phyloP scores from a whole-genome alignment of 1,140 invertebrate genomes.

The Bacillus rossius region DNA sequence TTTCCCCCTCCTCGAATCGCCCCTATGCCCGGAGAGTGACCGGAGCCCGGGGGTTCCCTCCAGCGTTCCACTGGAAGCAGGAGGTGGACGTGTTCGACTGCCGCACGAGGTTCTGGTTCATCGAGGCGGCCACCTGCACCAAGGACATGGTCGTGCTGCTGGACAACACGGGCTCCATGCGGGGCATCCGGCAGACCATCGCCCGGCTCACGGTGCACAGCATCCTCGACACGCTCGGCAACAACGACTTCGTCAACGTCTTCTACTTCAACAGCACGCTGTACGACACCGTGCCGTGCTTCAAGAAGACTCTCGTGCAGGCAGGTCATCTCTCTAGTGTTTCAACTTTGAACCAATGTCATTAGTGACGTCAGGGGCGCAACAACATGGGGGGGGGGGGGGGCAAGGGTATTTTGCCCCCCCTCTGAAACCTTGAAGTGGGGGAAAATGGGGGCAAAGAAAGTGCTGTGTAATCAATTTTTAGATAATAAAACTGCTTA shows the following conservation, averaged over 20 bases:
- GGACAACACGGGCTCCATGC: constrained; percentile 97
- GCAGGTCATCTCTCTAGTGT: too few relatives aligned
- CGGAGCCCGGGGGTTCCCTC: too few relatives aligned
- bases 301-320: constrained; percentile 71
- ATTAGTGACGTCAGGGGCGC: too few relatives aligned
- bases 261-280: constrained; percentile 66
- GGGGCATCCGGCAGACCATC: constrained; percentile 70
- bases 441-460: too few relatives aligned
- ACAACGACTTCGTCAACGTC: constrained; percentile 97
- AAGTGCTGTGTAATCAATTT: too few relatives aligned
- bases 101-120: constrained; percentile 86
- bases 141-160: constrained; percentile 96
- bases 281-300: constrained; percentile 69
- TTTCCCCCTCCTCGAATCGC: too few relatives aligned
- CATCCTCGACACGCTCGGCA: constrained; percentile 92
- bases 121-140: constrained; percentile 93
- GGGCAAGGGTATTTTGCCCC: too few relatives aligned
- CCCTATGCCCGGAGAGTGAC: too few relatives aligned
- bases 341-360: too few relatives aligned
- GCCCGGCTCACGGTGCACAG: constrained; percentile 73
- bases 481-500: too few relatives aligned
- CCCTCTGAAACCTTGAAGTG: too few relatives aligned
- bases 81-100: constrained; percentile 73
- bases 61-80: constrained; percentile 48
- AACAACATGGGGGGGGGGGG: too few relatives aligned